Base-by-base conservation (phyloP, 2,797 vertebrate species). In the Bucorvus abyssinicus region DNA sequence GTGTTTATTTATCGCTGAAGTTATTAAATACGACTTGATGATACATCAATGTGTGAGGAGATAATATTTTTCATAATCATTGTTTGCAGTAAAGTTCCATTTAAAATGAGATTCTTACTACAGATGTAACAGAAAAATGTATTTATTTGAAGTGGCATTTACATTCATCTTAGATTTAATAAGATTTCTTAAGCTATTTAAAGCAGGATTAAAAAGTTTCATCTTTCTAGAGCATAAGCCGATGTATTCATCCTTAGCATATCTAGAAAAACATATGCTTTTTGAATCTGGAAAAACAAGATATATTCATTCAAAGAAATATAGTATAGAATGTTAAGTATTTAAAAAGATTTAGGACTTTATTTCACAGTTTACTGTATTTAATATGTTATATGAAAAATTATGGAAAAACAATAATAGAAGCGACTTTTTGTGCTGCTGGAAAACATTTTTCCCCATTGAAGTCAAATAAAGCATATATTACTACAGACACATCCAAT, bases 401-500 rank as follows among this genome's bases (percentile, higher is more conserved):
- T 42, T 0, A 79, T 20, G 19, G 26, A 32, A 53, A 79, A 95
- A 26, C 36, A 57, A 30, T 19, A 45, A 69, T 56, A 12, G 80
- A 53, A 65, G 38, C 44, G 53, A 63, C 7, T 67, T 68, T 69
- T 61, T 79, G n/a, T 40, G 8, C 23, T 80, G 16, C 14, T 82
- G 12, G 57, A 65, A 89, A 93, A 53, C 10, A 57, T 52, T 89
- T 90, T 59, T 76, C 17, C 8, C 3, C 24, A 13, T 2, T 49
- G 30, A 90, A 59, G 27, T 10, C 80, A 34, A 85, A 81, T 32
- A 84, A 71, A 88, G 42, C n/a, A 57, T 32, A 3, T 49, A 52
- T 50, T 67, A 61, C 23, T 50, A 56, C 0, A 90, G 7, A 36
- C 2, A 65, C 0, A 1, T 32, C 7, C 5, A 17, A 2, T 27